Evolutionary conservation across 2,888 invertebrate species (phyloP).

Genomic region (Standfussiana lucernea): DNA sequence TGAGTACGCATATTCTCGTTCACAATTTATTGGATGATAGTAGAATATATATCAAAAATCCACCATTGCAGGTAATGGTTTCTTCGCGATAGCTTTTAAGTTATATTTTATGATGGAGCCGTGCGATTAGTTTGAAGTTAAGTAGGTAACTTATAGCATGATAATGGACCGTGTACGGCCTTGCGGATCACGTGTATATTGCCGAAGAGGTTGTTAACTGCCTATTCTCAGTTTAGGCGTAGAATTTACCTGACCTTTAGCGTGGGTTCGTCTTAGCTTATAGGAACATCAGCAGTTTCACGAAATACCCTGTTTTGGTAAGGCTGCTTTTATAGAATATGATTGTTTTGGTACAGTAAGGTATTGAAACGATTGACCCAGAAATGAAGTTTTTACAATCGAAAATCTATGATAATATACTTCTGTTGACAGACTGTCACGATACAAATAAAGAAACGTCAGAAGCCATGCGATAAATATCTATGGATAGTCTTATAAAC

Average conservation of each 20-base stretch:
- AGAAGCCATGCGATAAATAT: neutral
- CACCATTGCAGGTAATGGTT: slow-evolving; percentile 75
- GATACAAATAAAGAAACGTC: neutral
- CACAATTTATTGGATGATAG: slow-evolving; percentile 83
- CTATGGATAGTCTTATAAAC: neutral
- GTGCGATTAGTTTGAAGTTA: slow-evolving; percentile 58
- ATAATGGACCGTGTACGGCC: slow-evolving; percentile 39
- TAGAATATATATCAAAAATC: slow-evolving; percentile 82
- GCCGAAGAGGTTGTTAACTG: slow-evolving; percentile 39
- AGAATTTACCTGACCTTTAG: slow-evolving; percentile 19
- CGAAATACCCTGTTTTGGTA: slow-evolving; percentile 1
- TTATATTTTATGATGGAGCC: slow-evolving; percentile 66
- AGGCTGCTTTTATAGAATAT: neutral
- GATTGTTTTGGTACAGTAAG: neutral
- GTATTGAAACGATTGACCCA: neutral
- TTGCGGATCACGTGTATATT: slow-evolving; percentile 48
- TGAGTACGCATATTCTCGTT: slow-evolving; percentile 86
- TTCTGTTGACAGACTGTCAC: neutral
- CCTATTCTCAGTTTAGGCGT: slow-evolving; percentile 35
- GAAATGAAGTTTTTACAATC: neutral
- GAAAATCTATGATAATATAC: neutral
- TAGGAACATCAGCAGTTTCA: slow-evolving; percentile 1
- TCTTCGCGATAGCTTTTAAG: slow-evolving; percentile 69
- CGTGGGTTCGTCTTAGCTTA: slow-evolving; percentile 4
- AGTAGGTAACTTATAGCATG: slow-evolving; percentile 54